Conservation (phyloP, 2,797 vertebrate species). For the Syngnathus rostellatus region DNA sequence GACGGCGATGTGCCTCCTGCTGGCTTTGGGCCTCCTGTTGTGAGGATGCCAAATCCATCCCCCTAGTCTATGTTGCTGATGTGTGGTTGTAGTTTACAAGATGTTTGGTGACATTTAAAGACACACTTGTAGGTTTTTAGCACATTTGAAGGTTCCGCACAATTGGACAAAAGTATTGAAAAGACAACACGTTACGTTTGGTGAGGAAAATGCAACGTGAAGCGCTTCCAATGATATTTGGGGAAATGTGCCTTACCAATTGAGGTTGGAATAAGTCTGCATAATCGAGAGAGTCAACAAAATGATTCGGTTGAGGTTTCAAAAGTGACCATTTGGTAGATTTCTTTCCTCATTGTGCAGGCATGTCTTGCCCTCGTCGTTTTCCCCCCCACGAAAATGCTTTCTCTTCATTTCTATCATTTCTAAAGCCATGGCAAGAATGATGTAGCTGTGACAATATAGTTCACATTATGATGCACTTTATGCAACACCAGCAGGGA, state of each 20-base stretch:
- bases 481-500: conserved; percentile 37
- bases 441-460: conserved; percentile 23
- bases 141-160: not conserved
- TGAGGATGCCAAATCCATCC: conserved; percentile 7
- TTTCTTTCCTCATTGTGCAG: too few species aligned
- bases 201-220: not conserved
- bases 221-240: not conserved
- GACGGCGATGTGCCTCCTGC: conserved; percentile 43
- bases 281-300: too few species aligned
- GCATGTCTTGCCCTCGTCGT: not conserved
- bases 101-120: not conserved
- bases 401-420: not conserved
- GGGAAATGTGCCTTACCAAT: too few species aligned
- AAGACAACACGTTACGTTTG: too few species aligned
- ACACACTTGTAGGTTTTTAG: not conserved
- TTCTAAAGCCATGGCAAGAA: conserved; percentile 23
- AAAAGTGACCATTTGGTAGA: too few species aligned
- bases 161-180: not conserved
- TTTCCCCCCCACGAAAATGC: not conserved
- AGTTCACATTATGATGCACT: conserved; percentile 41
- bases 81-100: not conserved
- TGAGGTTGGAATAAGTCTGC: too few species aligned
- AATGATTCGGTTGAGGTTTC: too few species aligned
- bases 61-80: not conserved
- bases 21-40: conserved; percentile 16